Conservation (phyloP, 2,113 vertebrate genomes). For the Zingel zingel region DNA sequence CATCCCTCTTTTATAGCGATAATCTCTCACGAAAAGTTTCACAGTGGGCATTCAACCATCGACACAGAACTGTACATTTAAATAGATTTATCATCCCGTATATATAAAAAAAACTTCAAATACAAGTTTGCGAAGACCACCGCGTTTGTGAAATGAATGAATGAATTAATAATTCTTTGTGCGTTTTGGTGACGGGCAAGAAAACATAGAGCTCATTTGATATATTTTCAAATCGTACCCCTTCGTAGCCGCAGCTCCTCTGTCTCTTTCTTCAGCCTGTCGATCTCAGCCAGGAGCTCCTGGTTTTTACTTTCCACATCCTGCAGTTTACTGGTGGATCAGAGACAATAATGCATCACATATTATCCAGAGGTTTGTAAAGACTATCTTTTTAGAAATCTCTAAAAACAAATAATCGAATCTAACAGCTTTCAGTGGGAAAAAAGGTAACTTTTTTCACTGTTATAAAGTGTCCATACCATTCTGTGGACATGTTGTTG, state of each 20-base stretch:
- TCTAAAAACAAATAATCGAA: neutral
- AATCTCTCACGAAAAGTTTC: slow-evolving; percentile 14
- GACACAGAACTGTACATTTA: neutral
- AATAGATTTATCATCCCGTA: neutral
- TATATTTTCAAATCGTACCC: slow-evolving; percentile 82
- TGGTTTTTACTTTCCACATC: slow-evolving; percentile 94
- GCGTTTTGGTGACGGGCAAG: neutral
- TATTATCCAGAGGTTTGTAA: neutral
- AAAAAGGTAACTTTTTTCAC: too few species aligned
- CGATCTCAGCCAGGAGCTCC: slow-evolving; percentile 93
- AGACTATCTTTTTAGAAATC: neutral
- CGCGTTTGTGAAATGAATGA: neutral
- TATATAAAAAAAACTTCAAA: neutral
- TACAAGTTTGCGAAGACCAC: neutral
- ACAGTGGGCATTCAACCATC: neutral
- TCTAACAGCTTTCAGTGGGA: neutral
- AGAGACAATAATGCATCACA: neutral
- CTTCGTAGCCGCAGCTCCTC: slow-evolving; percentile 95
- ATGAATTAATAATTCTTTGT: neutral
- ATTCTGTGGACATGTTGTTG: slow-evolving; percentile 93
- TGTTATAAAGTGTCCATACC: slow-evolving; percentile 80
- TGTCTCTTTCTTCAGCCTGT: slow-evolving; percentile 94
- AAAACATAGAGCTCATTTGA: neutral
- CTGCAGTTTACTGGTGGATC: slow-evolving; percentile 91
- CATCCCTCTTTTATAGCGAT: slow-evolving; percentile 17